phyloP scores from a whole-genome alignment of 2,113 vertebrate species.

The Pterocles burchelli region DNA sequence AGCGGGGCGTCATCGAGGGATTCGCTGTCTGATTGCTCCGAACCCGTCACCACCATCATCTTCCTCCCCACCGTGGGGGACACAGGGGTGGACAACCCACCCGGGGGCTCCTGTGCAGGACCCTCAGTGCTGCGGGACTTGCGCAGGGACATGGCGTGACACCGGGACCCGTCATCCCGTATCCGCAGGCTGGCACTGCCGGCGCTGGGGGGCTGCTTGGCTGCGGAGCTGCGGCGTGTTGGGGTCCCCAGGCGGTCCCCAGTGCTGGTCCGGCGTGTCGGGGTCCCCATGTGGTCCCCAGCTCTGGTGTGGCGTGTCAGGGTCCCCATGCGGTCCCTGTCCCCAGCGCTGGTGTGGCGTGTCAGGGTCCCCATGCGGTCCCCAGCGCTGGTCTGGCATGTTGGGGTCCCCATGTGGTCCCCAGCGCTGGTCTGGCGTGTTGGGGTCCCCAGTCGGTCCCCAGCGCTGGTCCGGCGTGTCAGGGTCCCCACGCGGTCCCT shows the following conservation, averaged over 20 bases:
- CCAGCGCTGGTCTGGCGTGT: too few relatives aligned
- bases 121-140: slow-evolving; percentile 81
- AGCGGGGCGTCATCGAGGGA: slow-evolving; percentile 78
- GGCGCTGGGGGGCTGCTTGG: slow-evolving; percentile 36
- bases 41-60: slow-evolving; percentile 44
- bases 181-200: slow-evolving; percentile 47
- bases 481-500: too few relatives aligned
- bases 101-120: slow-evolving; percentile 26
- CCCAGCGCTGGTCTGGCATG: too few relatives aligned
- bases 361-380: too few relatives aligned
- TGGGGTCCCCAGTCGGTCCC: too few relatives aligned
- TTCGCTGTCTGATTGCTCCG: slow-evolving; percentile 73
- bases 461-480: too few relatives aligned
- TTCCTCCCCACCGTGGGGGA: slow-evolving; percentile 47
- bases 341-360: too few relatives aligned
- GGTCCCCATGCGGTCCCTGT: too few relatives aligned
- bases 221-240: slow-evolving; percentile 62
- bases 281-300: too few relatives aligned
- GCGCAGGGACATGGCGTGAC: slow-evolving; percentile 42
- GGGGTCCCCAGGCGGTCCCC: not conserved
- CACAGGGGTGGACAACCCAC: not conserved
- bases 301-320: too few relatives aligned
- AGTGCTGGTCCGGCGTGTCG: not conserved
- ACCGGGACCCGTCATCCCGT: slow-evolving; percentile 68
- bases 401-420: too few relatives aligned